These are phyloP conservation scores for Thalassoma bifasciatum DNA, from an alignment of 2,113 vertebrate genomes.

Conservation along the genomic window DNA sequence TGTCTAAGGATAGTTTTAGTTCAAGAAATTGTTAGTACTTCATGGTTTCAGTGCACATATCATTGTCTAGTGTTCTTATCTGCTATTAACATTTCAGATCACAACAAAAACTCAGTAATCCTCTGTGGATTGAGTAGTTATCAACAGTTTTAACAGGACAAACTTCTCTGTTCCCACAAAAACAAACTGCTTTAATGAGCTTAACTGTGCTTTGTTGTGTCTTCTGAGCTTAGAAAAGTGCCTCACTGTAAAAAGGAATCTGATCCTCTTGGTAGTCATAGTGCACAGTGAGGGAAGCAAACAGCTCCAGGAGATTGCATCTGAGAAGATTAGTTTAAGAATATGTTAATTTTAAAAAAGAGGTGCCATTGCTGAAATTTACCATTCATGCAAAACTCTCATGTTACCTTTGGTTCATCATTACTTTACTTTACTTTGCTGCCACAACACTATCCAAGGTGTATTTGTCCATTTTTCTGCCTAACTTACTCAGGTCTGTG, in stretches of 20 bases:
- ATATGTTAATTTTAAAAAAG: slow-evolving; percentile 21
- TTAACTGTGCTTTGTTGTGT: neutral
- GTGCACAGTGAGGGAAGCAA: slow-evolving; percentile 22
- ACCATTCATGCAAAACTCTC: slow-evolving; percentile 9
- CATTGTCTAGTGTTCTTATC: too few species aligned
- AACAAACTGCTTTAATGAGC: slow-evolving; percentile 7
- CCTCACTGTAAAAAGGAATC: slow-evolving; percentile 21
- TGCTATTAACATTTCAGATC: neutral
- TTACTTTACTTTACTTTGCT: neutral
- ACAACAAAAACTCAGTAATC: neutral
- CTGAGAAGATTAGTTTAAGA: slow-evolving; percentile 25
- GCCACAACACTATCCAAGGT: neutral
- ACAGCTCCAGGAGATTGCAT: neutral
- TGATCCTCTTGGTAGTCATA: slow-evolving; percentile 30
- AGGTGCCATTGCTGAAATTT: neutral
- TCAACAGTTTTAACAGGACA: neutral
- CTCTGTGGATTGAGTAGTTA: neutral
- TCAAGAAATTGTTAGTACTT: too few species aligned
- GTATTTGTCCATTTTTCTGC: neutral
- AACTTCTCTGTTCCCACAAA: neutral
- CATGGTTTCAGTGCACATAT: too few species aligned
- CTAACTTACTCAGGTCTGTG: neutral
- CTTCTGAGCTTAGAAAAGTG: slow-evolving; percentile 11
- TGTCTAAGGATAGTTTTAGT: too few species aligned
- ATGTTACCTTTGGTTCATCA: neutral